Percentiles rank a stretch among this genome's conserved stretches.
Conservation (phyloP, 2,888 invertebrate species). For the Drosophila atripex region DNA sequence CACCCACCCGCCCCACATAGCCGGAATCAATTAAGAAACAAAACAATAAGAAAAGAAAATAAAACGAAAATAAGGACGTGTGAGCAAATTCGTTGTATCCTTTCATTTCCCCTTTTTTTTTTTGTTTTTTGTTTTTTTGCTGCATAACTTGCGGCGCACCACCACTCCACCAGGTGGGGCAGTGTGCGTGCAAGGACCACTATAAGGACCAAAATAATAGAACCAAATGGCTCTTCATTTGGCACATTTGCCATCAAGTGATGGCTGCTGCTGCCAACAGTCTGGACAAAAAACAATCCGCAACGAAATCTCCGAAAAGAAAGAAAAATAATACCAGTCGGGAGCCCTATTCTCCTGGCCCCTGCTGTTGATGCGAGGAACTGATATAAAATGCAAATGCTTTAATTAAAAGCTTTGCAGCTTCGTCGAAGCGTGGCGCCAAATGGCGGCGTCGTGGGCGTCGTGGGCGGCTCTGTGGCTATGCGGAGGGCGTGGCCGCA, state of each 20-base stretch:
- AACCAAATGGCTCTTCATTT: background rate
- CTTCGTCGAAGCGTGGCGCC: constrained; percentile 60
- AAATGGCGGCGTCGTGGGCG: constrained; percentile 26
- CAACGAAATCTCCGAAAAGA: background rate
- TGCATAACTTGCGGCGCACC: constrained; percentile 76
- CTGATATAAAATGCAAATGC: constrained; percentile 79
- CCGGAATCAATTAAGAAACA: constrained; percentile 74
- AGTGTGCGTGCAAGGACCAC: constrained; percentile 12
- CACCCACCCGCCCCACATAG: constrained; percentile 14
- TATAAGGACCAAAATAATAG: background rate
- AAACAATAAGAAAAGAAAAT: constrained; percentile 45
- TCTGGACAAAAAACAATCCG: background rate
- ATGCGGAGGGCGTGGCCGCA: background rate
- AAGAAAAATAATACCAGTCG: background rate
- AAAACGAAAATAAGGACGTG: constrained; percentile 26
- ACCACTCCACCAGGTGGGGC: constrained; percentile 56
- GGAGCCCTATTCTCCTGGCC: background rate
- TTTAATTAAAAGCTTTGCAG: constrained; percentile 79
- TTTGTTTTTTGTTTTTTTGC: constrained; percentile 54
- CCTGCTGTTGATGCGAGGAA: constrained; percentile 14
- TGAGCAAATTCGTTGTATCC: background rate
- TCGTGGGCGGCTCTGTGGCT: too few relatives aligned
- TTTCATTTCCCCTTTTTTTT: constrained; percentile 7
- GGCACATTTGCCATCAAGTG: too few relatives aligned
- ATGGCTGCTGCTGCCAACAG: too few relatives aligned